These are phyloP conservation scores for Trialeurodes vaporariorum DNA, from an alignment of 1,140 invertebrate species.

Conservation along the genomic window DNA sequence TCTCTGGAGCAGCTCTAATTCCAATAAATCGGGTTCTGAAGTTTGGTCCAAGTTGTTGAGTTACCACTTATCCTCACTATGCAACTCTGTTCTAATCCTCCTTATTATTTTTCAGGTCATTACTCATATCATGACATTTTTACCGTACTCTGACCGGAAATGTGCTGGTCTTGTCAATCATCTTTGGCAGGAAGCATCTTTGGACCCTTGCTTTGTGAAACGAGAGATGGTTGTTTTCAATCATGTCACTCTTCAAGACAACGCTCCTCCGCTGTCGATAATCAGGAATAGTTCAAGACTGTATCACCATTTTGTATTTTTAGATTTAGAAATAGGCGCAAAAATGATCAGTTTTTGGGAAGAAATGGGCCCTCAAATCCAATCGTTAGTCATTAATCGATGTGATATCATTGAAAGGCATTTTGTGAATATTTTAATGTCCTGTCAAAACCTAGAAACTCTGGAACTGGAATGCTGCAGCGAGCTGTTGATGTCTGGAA, in stretches of 20 bases:
- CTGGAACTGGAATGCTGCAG: conserved; percentile 49
- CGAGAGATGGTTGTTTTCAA: conserved; percentile 41
- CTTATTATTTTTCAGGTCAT: conserved; percentile 40
- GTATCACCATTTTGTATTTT: conserved; percentile 44
- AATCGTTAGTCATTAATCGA: conserved; percentile 38
- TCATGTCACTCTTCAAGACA: conserved; percentile 39
- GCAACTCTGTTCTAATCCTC: not conserved
- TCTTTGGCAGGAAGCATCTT: conserved; percentile 44
- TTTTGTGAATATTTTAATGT: conserved; percentile 43
- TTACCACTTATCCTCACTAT: no score
- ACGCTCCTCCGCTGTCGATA: conserved; percentile 36
- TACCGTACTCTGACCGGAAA: conserved; percentile 44
- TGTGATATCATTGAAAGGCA: conserved; percentile 49
- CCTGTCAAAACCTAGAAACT: conserved; percentile 41
- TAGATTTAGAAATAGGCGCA: conserved; percentile 42
- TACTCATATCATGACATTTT: conserved; percentile 46
- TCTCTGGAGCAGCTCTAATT: no score
- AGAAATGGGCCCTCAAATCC: conserved; percentile 34
- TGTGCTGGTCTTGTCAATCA: conserved; percentile 44
- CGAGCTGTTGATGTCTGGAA: conserved; percentile 57
- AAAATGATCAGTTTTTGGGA: conserved; percentile 38
- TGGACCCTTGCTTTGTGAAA: conserved; percentile 41
- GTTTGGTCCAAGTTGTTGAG: no score
- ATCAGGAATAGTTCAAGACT: conserved; percentile 36
- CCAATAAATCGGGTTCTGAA: no score